These are phyloP conservation scores for Rhincodon typus DNA, from an alignment of 2,797 vertebrate species.

Conservation along the genomic window DNA sequence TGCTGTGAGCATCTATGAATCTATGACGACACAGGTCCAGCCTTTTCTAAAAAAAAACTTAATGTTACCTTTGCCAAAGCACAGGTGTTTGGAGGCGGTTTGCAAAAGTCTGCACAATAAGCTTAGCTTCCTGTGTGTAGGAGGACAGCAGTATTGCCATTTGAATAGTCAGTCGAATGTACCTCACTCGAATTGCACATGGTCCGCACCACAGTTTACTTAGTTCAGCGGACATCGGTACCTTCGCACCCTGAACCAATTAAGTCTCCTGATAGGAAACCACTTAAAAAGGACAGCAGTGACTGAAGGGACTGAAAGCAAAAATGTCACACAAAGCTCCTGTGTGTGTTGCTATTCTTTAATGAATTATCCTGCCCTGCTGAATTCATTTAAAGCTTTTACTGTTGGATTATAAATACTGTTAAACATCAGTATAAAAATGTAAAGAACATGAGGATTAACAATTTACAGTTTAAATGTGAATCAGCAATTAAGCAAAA, in stretches of 20 bases:
- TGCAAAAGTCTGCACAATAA: not conserved
- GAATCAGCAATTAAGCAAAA: not conserved
- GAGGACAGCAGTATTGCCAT: not conserved
- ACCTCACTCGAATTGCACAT: not conserved
- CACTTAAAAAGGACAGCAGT: not conserved
- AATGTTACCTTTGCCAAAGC: conserved; percentile 14
- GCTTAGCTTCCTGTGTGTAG: conserved; percentile 12
- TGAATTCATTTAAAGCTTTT: not conserved
- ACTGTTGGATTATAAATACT: not conserved
- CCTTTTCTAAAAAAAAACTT: not conserved
- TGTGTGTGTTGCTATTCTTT: not conserved
- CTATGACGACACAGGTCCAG: too few relatives aligned
- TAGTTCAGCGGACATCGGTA: not conserved
- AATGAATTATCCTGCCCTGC: not conserved
- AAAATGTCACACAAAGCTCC: not conserved
- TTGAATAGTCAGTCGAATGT: not conserved
- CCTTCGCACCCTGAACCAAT: not conserved
- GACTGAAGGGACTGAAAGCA: not conserved
- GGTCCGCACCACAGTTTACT: not conserved
- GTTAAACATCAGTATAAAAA: conserved; percentile 9
- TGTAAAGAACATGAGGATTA: not conserved
- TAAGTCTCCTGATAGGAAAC: not conserved
- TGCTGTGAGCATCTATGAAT: too few relatives aligned
- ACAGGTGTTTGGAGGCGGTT: conserved; percentile 26
- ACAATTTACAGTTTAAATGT: not conserved